Conservation (phyloP, 1,140 invertebrate genomes). For the Lasaia peninsularis region DNA sequence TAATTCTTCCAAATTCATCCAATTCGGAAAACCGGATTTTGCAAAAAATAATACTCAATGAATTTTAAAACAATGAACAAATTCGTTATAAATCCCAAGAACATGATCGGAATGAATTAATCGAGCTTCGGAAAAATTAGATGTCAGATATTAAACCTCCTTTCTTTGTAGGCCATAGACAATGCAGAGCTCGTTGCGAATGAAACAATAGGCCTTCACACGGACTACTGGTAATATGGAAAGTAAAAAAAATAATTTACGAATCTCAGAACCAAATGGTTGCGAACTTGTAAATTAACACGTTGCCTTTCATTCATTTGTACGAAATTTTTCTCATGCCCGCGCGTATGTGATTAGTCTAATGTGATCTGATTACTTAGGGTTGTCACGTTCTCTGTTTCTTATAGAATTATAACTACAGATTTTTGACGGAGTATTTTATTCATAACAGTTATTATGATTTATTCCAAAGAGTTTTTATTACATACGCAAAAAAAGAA, state of each 20-base stretch:
- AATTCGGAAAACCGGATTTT: no score
- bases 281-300: slow-evolving; percentile 61
- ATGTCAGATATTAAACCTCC: slow-evolving; percentile 53
- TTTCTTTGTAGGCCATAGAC: slow-evolving; percentile 46
- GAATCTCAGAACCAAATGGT: slow-evolving; percentile 51
- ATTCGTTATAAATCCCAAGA: slow-evolving; percentile 45
- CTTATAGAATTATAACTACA: no score
- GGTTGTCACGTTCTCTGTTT: slow-evolving; percentile 18
- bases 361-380: slow-evolving; percentile 49
- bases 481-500: no score
- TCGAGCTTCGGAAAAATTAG: slow-evolving; percentile 45
- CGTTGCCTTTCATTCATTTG: slow-evolving; percentile 59
- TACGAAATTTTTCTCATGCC: slow-evolving; percentile 57
- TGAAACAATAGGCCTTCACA: slow-evolving; percentile 64
- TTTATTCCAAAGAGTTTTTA: no score
- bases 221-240: slow-evolving; percentile 49
- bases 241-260: slow-evolving; percentile 71
- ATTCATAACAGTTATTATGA: no score
- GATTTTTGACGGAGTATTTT: background rate
- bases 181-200: slow-evolving; percentile 42
- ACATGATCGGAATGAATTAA: slow-evolving; percentile 36
- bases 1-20: no score
- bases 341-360: slow-evolving; percentile 53
- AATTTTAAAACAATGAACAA: slow-evolving; percentile 47
- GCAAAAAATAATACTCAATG: background rate